Percentiles rank a stretch among this genome's conserved stretches.
Conservation (phyloP, 2,113 vertebrate genomes). For the Peromyscus californicus region DNA sequence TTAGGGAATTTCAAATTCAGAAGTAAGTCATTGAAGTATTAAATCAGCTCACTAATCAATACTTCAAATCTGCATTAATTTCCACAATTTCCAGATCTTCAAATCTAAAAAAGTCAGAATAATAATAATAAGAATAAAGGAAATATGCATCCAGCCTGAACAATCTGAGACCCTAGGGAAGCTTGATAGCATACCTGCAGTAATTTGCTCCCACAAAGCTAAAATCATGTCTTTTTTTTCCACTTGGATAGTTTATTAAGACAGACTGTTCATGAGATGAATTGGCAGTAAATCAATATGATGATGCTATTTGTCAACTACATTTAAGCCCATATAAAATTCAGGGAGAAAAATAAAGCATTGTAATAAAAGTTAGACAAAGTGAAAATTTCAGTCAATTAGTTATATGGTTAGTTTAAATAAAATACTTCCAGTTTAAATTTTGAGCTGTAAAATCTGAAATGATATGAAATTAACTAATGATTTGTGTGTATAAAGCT, state of each 20-base stretch:
- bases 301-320: not conserved
- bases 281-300: not conserved
- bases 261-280: not conserved
- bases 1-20: constrained; percentile 49
- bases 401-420: not conserved
- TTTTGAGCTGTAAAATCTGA: not conserved
- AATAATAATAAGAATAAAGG: not conserved
- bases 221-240: not conserved
- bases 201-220: not conserved
- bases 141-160: not conserved
- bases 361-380: constrained; percentile 19
- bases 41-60: constrained; percentile 62
- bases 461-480: constrained; percentile 1
- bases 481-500: not conserved
- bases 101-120: constrained; percentile 17
- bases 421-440: constrained; percentile 29
- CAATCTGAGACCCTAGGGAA: not conserved
- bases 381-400: constrained; percentile 39
- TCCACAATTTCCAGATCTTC: constrained; percentile 61
- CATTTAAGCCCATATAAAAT: constrained; percentile 37
- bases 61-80: constrained; percentile 46
- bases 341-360: constrained; percentile 17
- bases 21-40: not conserved
- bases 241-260: constrained; percentile 31
- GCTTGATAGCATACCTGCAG: not conserved